Percentiles rank a stretch among this genome's conserved stretches.
Conservation (phyloP, 1,140 invertebrate species). For the Spodoptera litura region DNA sequence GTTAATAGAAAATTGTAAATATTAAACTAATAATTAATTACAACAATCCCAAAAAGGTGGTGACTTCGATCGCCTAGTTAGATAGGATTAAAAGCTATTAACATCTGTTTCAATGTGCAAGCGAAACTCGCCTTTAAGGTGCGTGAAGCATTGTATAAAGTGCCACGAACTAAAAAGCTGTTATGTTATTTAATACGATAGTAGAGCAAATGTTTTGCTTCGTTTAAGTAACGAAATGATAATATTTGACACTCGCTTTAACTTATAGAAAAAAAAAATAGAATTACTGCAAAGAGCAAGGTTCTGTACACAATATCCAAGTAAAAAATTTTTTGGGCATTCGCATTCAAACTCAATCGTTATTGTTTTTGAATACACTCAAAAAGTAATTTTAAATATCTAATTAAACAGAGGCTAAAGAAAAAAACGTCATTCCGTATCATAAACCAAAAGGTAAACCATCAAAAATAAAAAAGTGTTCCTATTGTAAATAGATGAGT, state of each 20-base stretch:
- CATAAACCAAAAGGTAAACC: constrained; percentile 5
- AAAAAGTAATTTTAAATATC: not conserved
- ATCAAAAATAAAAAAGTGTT: constrained; percentile 17
- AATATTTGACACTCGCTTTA: constrained; percentile 28
- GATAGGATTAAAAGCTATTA: constrained; percentile 43
- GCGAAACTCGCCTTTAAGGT: constrained; percentile 7
- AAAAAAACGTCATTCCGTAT: not conserved
- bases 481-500: constrained; percentile 37
- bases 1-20: constrained; percentile 43
- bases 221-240: constrained; percentile 19
- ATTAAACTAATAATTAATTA: constrained; percentile 44
- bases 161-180: not conserved
- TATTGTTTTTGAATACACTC: too few relatives aligned
- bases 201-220: constrained; percentile 22
- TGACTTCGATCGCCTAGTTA: constrained; percentile 41
- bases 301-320: not conserved
- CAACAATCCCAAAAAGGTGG: constrained; percentile 45
- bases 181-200: constrained; percentile 17
- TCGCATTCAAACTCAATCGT: too few relatives aligned
- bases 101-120: constrained; percentile 32
- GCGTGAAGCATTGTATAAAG: not conserved
- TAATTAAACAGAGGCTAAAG: constrained; percentile 5
- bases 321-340: too few relatives aligned
- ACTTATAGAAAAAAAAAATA: constrained; percentile 6
- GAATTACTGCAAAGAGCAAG: not conserved